Evolutionary conservation across 2,888 invertebrate genomes (phyloP).

Genomic region (Lumbricus terrestris): DNA sequence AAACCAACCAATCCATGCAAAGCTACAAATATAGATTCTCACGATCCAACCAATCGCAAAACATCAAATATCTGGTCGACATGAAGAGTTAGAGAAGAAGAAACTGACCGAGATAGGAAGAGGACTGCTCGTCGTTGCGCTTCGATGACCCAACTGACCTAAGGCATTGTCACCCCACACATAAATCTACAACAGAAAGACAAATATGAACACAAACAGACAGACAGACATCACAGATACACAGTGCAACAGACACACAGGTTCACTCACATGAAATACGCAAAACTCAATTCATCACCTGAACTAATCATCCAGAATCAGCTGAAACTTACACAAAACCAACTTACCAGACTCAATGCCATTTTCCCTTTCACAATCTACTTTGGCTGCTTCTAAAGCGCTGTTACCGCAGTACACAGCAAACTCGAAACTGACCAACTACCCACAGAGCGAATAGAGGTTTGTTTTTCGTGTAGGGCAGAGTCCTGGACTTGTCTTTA

Average conservation of each 20-base stretch:
- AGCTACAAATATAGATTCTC: neutral
- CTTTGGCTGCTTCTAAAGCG: too few relatives aligned
- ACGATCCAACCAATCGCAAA: neutral
- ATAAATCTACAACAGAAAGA: constrained; percentile 63
- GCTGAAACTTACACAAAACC: too few relatives aligned
- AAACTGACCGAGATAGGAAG: constrained; percentile 15
- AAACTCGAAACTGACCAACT: too few relatives aligned
- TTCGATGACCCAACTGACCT: constrained; percentile 63
- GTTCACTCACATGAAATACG: neutral
- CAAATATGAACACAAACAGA: neutral
- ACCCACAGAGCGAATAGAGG: too few relatives aligned
- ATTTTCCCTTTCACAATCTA: too few relatives aligned
- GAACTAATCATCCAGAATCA: too few relatives aligned
- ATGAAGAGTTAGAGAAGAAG: neutral
- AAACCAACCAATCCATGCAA: too few relatives aligned
- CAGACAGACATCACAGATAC: neutral
- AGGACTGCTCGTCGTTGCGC: neutral
- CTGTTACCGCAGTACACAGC: too few relatives aligned
- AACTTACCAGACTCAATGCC: too few relatives aligned
- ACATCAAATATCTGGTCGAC: neutral
- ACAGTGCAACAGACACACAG: neutral
- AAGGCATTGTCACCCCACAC: constrained; percentile 79
- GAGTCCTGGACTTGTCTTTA: too few relatives aligned
- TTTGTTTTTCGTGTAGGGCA: too few relatives aligned
- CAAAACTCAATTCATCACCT: too few relatives aligned